phyloP scores from a whole-genome alignment of 1,140 invertebrate species.

The Mylabris phalerata region DNA sequence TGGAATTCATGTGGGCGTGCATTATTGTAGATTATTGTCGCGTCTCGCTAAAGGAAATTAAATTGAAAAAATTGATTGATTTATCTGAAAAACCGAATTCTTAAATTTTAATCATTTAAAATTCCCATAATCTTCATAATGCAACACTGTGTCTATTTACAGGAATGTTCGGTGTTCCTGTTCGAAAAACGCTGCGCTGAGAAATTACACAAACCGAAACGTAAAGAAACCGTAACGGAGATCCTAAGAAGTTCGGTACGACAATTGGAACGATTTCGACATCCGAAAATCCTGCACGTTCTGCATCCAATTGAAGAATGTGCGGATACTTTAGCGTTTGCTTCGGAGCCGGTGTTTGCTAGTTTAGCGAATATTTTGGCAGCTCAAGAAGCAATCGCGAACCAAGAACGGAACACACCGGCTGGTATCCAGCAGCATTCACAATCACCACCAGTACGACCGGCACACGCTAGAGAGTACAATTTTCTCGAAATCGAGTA shows the following conservation, averaged over 20 bases:
- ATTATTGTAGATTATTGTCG: too few relatives aligned
- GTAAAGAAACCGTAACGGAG: slow-evolving; percentile 87
- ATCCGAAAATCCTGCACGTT: slow-evolving; percentile 76
- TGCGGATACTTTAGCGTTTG: slow-evolving; percentile 83
- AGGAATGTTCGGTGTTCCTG: slow-evolving; percentile 93
- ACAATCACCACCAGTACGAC: slow-evolving; percentile 41
- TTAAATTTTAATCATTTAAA: too few relatives aligned
- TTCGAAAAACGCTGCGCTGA: slow-evolving; percentile 92
- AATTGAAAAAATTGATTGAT: too few relatives aligned
- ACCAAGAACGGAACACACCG: slow-evolving; percentile 38
- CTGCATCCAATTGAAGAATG: slow-evolving; percentile 74
- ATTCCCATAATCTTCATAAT: too few relatives aligned
- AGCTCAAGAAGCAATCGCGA: slow-evolving; percentile 46
- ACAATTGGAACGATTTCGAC: slow-evolving; percentile 76
- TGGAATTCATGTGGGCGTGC: too few relatives aligned
- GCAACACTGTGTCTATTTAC: slow-evolving; percentile 34
- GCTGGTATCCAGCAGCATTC: slow-evolving; percentile 40
- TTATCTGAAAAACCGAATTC: too few relatives aligned
- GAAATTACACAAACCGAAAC: slow-evolving; percentile 88
- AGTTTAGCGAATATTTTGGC: slow-evolving; percentile 84
- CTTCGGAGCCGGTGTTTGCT: slow-evolving; percentile 79
- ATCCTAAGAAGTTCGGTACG: slow-evolving; percentile 74
- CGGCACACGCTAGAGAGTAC: slow-evolving; percentile 67
- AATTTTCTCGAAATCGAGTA: slow-evolving; percentile 86
- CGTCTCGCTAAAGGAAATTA: too few relatives aligned